phyloP scores from a whole-genome alignment of 2,797 vertebrate genomes.

The Serranus cabrilla region DNA sequence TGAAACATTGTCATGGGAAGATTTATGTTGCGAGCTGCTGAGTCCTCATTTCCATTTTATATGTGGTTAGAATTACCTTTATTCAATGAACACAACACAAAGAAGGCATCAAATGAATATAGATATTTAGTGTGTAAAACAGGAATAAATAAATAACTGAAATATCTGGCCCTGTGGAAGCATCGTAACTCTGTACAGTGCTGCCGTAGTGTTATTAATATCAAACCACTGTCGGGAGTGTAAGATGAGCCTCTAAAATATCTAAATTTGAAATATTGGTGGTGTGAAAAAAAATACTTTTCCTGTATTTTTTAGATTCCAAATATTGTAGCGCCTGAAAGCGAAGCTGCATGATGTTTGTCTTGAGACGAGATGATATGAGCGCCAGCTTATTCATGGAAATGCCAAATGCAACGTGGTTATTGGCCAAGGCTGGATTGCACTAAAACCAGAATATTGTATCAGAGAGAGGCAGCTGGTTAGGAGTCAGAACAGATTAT shows the following conservation, averaged over 20 bases:
- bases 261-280: conserved; percentile 48
- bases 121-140: conserved; percentile 43
- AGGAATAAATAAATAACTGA: conserved; percentile 49
- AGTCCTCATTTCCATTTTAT: conserved; percentile 78
- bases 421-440: conserved; percentile 86
- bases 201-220: conserved; percentile 26
- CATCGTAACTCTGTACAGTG: background rate
- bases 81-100: conserved; percentile 64
- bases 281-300: conserved; percentile 27
- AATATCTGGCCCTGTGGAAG: conserved; percentile 20
- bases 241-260: conserved; percentile 41
- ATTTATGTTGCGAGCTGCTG: conserved; percentile 79
- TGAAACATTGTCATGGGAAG: conserved; percentile 83
- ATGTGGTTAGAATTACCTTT: conserved; percentile 64
- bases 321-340: conserved; percentile 59
- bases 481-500: conserved; percentile 89
- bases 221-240: conserved; percentile 29
- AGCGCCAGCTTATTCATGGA: conserved; percentile 81
- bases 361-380: conserved; percentile 75
- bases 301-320: conserved; percentile 49
- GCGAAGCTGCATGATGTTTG: conserved; percentile 71
- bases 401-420: conserved; percentile 82
- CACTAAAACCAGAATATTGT: conserved; percentile 88
- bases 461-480: conserved; percentile 89
- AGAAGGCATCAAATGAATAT: conserved; percentile 48